These are phyloP conservation scores for Catharus minimus DNA, from an alignment of 2,113 vertebrate genomes.

Conservation along the genomic window DNA sequence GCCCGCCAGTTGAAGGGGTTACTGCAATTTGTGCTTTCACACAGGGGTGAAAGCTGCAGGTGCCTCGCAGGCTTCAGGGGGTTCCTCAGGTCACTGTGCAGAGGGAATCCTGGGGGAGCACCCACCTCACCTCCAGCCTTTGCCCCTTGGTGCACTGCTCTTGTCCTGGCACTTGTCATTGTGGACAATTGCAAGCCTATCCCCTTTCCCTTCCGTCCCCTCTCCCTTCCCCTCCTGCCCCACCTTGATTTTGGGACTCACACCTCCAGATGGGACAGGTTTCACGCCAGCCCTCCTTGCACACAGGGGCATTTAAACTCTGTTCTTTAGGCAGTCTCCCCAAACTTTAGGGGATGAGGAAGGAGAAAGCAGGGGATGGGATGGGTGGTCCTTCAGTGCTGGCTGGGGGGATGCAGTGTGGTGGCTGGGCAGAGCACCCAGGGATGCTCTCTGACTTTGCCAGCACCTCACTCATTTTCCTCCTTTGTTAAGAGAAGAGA, in stretches of 20 bases:
- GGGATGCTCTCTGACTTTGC: neutral
- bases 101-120: neutral
- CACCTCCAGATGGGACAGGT: neutral
- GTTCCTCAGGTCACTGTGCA: neutral
- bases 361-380: neutral
- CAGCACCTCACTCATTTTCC: fast-evolving
- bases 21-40: neutral
- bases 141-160: fast-evolving
- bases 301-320: neutral
- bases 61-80: neutral
- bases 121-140: neutral
- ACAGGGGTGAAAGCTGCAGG: neutral
- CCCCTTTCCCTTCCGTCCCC: neutral
- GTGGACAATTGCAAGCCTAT: neutral
- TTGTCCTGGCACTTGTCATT: neutral
- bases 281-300: neutral
- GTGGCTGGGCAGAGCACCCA: neutral
- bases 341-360: neutral
- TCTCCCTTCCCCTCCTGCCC: fast-evolving
- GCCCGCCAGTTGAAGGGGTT: neutral
- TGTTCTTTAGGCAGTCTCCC: neutral
- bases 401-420: fast-evolving
- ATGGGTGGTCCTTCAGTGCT: fast-evolving
- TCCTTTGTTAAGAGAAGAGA: neutral
- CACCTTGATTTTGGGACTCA: neutral